Base-by-base conservation (phyloP, 2,797 vertebrate species). In the Gastrophryne carolinensis region DNA sequence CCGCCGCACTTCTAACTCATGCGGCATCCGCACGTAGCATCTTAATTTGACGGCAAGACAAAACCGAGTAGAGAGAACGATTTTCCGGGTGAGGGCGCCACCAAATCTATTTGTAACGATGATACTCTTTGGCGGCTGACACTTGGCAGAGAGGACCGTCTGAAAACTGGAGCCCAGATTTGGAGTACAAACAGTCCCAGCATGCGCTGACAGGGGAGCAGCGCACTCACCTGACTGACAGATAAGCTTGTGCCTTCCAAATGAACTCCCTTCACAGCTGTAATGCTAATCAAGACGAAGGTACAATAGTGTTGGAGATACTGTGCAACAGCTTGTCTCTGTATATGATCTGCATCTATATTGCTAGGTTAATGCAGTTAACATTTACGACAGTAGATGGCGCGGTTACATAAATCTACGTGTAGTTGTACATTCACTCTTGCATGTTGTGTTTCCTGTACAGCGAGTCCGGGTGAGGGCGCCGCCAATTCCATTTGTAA, bases 1-100 rank as follows among this genome's bases (percentile, higher is more conserved):
- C 23, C 35, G 54, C 24, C 41, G 39, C 8, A 32, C 13, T 64
- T 70, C 70, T 41, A 73, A 77, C 73, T 60, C 64, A 73, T 65
- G 64, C 52, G 52, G 67, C 39, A 19, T 23, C 34, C 41, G 19
- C 30, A 27, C 49, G 5, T 8, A 65, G 4, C 24, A 37, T 61
- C 44, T 58, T 60, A 47, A 70, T 66, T 15, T 15, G 35, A 57
- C 12, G 32, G 24, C 21, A 4, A 39, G 50, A 67, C 11, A 67
- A 52, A 67, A 50, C 23, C 11, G 21, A 50, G 10, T 30, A 5
- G 41, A 54, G 27, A 32, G 35, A 49, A 15, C 53, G 34, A 60
- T 19, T 7, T 65, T 67, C 39, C 39, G 30, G n/a, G 47, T 3
- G 35, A 35, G 13, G 29, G 41, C 3, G 19, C 34, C 5, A 19